These are phyloP conservation scores for Halictus rubicundus DNA, from an alignment of 1,140 invertebrate species.

Conservation along the genomic window DNA sequence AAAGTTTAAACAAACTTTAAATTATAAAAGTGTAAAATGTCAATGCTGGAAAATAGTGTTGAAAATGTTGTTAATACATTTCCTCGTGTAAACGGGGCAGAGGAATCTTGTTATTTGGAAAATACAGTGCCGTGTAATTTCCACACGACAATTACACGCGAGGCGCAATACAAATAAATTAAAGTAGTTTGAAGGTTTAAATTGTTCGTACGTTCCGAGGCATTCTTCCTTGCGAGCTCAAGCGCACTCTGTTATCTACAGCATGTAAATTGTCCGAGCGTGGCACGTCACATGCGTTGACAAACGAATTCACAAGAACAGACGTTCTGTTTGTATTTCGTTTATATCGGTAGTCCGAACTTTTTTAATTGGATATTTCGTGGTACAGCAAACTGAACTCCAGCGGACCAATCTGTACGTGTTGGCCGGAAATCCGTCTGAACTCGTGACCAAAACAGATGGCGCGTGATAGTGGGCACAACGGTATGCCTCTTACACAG, in stretches of 20 bases:
- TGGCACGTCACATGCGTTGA: background rate
- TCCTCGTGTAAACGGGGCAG: background rate
- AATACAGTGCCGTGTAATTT: too few relatives aligned
- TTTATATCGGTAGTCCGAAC: background rate
- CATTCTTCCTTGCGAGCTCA: background rate
- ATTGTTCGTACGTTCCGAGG: too few relatives aligned
- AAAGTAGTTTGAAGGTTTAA: too few relatives aligned
- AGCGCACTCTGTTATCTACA: background rate
- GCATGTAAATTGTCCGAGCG: background rate
- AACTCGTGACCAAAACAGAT: slow-evolving; percentile 31
- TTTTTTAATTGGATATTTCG: slow-evolving; percentile 28
- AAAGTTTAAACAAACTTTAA: too few relatives aligned
- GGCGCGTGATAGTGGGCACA: background rate
- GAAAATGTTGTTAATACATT: background rate
- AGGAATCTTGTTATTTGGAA: too few relatives aligned
- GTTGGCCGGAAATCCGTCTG: background rate
- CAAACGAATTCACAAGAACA: background rate
- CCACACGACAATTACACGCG: too few relatives aligned
- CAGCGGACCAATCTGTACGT: slow-evolving; percentile 1
- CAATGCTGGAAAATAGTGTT: too few relatives aligned
- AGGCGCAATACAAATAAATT: too few relatives aligned
- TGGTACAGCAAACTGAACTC: background rate
- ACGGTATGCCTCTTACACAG: background rate
- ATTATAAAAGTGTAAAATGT: too few relatives aligned
- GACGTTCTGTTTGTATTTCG: background rate